Evolutionary conservation across 2,888 invertebrate species (phyloP), one percentile per base, ranked within the genome.

Genomic region (Calephelis perditalis): DNA sequence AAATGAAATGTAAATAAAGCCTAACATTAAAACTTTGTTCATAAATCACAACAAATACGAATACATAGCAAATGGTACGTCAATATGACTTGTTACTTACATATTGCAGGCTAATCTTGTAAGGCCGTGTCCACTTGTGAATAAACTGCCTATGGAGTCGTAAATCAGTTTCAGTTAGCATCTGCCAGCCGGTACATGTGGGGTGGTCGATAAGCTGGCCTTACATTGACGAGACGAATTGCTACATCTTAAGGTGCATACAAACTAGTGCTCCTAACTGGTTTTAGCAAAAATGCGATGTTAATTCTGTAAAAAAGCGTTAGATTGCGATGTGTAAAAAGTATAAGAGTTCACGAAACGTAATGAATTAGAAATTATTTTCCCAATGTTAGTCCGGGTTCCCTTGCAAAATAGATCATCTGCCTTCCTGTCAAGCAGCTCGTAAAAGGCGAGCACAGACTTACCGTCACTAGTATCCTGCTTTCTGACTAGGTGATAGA

Each of bases 161-260:
- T 87, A 84, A 84, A 87, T 87, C 83, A 83, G 84, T 79, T 85
- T 83, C 81, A 82, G 82, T 82, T 80, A 76, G 76, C 81, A 79
- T 79, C 78, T 79, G 79, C 75, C 73, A 72, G 66, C 69, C 70
- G 65, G 61, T 68, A 77, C 74, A 78, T 82, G 84, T 78, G 81
- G 76, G 77, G 73, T 76, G 76, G 70, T 76, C 79, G 86, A 86
- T 87, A 86, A 87, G 82, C 85, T 77, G 71, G 70, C 73, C 73
- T 76, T 73, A 73, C 73, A 74, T 75, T 76, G 76, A 76, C 76
- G 78, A 82, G 84, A 82, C 78, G 78, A 75, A 83, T 82, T 76
- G 80, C 80, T 71, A 73, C 62, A 58, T 59, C 59, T 61, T 36
- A 54, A 54, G 52, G 52, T 54, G 11, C 35, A 35, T 54, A 35